Percentiles rank a stretch among this genome's conserved stretches.
phyloP scores from a whole-genome alignment of 2,797 vertebrate genomes.

The Hemibagrus guttatus region DNA sequence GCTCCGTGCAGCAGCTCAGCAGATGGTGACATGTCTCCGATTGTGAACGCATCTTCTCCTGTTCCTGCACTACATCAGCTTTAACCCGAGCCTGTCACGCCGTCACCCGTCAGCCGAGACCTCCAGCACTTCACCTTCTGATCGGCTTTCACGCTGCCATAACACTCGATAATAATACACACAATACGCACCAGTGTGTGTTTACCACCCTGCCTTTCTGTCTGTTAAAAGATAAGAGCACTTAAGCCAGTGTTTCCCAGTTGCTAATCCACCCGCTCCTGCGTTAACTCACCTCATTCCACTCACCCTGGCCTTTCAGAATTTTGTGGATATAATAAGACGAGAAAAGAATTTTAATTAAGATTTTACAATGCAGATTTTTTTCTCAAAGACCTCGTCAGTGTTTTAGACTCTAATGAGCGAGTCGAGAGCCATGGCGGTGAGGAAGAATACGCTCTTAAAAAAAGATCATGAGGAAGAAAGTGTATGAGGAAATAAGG shows the following conservation, averaged over 20 bases:
- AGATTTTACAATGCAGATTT: not conserved
- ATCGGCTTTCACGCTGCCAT: slow-evolving; percentile 3
- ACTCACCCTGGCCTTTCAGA: not conserved
- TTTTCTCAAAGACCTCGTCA: not conserved
- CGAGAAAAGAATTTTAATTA: not conserved
- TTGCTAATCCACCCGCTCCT: not conserved
- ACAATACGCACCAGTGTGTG: not conserved
- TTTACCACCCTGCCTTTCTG: not conserved
- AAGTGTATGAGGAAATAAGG: not conserved
- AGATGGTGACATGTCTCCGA: not conserved
- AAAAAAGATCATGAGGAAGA: not conserved
- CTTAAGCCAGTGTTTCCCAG: slow-evolving; percentile 9
- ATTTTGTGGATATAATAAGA: not conserved
- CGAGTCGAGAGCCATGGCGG: not conserved
- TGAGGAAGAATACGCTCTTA: not conserved
- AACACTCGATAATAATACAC: slow-evolving; percentile 16
- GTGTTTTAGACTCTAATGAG: not conserved
- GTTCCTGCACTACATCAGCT: not conserved
- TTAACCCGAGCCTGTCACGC: not conserved
- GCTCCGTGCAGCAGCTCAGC: not conserved
- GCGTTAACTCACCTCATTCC: not conserved
- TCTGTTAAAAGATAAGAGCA: slow-evolving; percentile 11
- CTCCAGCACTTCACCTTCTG: not conserved
- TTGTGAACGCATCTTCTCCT: not conserved
- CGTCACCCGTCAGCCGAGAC: not conserved